A percentile compares a stretch with the other conserved stretches of the same genome.
Evolutionary conservation across 30 jellyfish, hydroid and myxozoan genomes (phyloP).

Genomic region (Aurelia sp.): DNA sequence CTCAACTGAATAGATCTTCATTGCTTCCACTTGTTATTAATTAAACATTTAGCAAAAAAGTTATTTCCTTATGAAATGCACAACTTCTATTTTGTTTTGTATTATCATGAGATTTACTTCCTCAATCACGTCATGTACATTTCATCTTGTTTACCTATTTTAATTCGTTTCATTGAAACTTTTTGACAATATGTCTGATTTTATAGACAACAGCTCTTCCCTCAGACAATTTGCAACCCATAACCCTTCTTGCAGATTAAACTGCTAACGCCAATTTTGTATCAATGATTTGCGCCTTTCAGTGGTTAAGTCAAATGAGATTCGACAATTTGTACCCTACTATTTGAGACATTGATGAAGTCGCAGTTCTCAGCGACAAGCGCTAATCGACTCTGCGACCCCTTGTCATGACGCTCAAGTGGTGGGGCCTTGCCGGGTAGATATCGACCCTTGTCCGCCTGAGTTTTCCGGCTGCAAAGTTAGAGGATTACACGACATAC

Average conservation of each 20-base stretch:
- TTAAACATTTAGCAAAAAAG: neutral
- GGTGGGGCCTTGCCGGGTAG: too few species aligned
- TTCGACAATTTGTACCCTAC: too few species aligned
- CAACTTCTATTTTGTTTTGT: conserved; percentile 10
- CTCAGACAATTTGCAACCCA: conserved; percentile 30
- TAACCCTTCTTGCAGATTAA: conserved; percentile 8
- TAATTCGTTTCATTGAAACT: neutral
- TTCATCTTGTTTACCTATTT: conserved; percentile 40
- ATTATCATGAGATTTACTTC: conserved; percentile 36
- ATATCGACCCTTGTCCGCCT: too few species aligned
- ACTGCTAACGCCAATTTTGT: neutral
- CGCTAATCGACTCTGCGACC: too few species aligned
- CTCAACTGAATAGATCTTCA: conserved; percentile 25
- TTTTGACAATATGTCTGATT: neutral
- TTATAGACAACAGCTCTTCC: conserved; percentile 6
- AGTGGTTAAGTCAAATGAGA: too few species aligned
- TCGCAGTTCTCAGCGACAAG: too few species aligned
- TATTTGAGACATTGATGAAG: too few species aligned
- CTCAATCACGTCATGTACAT: conserved; percentile 13
- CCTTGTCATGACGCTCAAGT: too few species aligned
- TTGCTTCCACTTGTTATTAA: conserved; percentile 21
- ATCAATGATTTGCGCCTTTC: too few species aligned
- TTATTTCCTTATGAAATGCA: conserved; percentile 15
- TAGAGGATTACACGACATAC: too few species aligned
- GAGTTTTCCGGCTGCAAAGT: too few species aligned